Evolutionary conservation across 2,113 vertebrate genomes (phyloP), one percentile per base, ranked within the genome.

Genomic region (Euleptes europaea): DNA sequence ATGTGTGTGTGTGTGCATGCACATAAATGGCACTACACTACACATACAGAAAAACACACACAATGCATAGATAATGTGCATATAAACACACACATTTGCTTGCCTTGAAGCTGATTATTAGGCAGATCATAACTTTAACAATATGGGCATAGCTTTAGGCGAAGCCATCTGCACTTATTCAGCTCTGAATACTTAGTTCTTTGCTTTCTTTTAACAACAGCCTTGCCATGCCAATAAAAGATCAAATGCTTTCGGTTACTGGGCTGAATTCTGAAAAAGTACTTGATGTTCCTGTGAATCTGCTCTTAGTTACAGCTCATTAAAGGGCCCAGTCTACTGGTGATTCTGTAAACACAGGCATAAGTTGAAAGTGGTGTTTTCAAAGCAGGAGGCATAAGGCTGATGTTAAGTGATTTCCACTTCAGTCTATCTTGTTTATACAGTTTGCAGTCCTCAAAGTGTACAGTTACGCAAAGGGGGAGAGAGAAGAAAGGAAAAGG

Each of bases 161-260:
- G 79, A 90, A 93, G 92, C 88, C 69, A 83, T 91, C 90, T 65
- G 19, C 67, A 89, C 70, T 82, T 92, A 90, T 82, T 94, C 95
- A 94, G 87, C 91, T 92, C 70, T 92, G 83, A 94, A 87, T 90
- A 84, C 87, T 94, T 91, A 90, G 89, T 88, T 87, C 87, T 92
- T 95, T 95, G 95, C 93, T 95, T 92, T 92, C 88, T 94, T 93
- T 95, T 95, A 94, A 94, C 89, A 95, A 91, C 88, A 92, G 84
- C 72, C 89, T 92, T 92, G 86, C 78, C 92, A 92, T 86, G 90
- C 90, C 89, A 95, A 93, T 94, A 95, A 95, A 95, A 96, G 86
- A 95, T 92, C 92, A 96, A 94, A 95, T 91, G 85, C 85, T 92
- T 94, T 86, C 89, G 33, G 86, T 95, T 94, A 89, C 90, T 93